Conservation (phyloP, 2,888 invertebrate species). For the Ormyrus rosae region DNA sequence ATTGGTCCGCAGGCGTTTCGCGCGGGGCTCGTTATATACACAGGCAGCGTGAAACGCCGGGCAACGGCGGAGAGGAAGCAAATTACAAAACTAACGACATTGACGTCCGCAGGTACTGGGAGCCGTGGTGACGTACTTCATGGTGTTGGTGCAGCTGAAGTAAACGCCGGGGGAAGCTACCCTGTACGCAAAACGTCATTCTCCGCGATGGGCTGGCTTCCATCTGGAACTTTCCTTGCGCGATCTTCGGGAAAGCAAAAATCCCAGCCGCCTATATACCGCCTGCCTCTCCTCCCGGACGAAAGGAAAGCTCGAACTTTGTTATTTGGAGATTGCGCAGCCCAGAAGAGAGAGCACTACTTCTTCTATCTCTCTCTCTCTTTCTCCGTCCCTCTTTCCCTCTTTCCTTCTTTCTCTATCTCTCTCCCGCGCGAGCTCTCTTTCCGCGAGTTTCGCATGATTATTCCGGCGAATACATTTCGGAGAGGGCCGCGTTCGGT, state of each 20-base stretch:
- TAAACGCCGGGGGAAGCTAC: constrained; percentile 74
- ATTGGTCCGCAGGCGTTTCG: not conserved
- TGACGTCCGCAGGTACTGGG: constrained; percentile 83
- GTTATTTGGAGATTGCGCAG: constrained; percentile 38
- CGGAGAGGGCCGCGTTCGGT: not conserved
- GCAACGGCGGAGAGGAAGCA: not conserved
- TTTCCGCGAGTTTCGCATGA: not conserved
- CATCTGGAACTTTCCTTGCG: constrained; percentile 18
- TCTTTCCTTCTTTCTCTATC: not conserved
- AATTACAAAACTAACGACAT: constrained; percentile 39
- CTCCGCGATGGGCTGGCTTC: constrained; percentile 17
- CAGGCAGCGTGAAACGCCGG: not conserved
- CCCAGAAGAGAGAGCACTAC: not conserved
- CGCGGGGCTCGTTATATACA: not conserved
- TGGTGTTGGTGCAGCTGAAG: constrained; percentile 93
- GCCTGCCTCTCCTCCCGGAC: not conserved
- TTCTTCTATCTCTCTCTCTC: not conserved
- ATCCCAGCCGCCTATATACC: not conserved
- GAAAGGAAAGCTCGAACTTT: constrained; percentile 45
- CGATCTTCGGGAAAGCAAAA: constrained; percentile 15
- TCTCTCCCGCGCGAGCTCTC: not conserved
- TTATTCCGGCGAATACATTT: not conserved
- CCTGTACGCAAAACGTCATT: constrained; percentile 18
- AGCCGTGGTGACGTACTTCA: constrained; percentile 92
- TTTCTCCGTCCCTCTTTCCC: not conserved